These are phyloP conservation scores for Tetanocera ferruginea DNA, from an alignment of 2,888 invertebrate species.

Conservation along the genomic window DNA sequence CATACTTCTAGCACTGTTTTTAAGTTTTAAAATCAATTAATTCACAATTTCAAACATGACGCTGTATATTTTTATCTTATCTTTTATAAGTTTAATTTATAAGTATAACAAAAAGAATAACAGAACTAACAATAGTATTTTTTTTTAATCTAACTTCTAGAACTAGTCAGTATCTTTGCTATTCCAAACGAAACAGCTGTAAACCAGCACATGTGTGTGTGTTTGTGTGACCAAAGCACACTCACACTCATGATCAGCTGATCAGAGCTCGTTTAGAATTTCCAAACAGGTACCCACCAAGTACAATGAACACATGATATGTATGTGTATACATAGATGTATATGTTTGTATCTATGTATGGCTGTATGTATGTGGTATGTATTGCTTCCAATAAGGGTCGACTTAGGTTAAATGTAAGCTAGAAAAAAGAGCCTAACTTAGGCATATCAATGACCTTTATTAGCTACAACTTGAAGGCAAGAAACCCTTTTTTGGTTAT, in stretches of 20 bases:
- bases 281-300: constrained; percentile 14
- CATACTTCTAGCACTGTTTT: too few relatives aligned
- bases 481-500: background rate
- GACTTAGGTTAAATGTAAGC: too few relatives aligned
- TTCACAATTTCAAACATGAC: too few relatives aligned
- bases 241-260: constrained; percentile 20
- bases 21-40: too few relatives aligned
- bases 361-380: constrained; percentile 10
- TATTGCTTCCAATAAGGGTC: constrained; percentile 1
- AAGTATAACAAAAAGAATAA: too few relatives aligned
- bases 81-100: background rate
- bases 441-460: background rate
- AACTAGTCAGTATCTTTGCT: background rate
- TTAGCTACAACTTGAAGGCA: background rate
- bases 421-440: background rate
- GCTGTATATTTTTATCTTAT: background rate
- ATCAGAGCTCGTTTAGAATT: background rate
- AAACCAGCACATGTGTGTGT: background rate
- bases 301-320: background rate
- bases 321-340: background rate
- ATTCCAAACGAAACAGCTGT: constrained; percentile 20
- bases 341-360: constrained; percentile 14
- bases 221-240: background rate
- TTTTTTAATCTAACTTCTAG: too few relatives aligned
- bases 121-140: background rate